phyloP scores from a whole-genome alignment of 2,113 vertebrate genomes.

The Formicarius rufipectus region DNA sequence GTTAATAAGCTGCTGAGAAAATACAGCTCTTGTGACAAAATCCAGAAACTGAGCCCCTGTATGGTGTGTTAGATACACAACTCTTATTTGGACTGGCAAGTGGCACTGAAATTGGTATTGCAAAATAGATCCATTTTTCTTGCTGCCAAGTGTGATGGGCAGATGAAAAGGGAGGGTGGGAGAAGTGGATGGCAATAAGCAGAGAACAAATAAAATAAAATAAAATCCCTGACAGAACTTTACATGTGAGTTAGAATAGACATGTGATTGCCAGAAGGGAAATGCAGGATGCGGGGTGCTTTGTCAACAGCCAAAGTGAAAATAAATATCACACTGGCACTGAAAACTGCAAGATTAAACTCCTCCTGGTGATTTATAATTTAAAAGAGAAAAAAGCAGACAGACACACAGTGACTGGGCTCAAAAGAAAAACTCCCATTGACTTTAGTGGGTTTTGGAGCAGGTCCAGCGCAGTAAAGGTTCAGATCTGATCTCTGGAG shows the following conservation, averaged over 20 bases:
- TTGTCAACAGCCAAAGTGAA: slow-evolving; percentile 47
- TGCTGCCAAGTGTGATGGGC: slow-evolving; percentile 35
- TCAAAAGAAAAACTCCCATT: slow-evolving; percentile 23
- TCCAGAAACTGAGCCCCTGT: slow-evolving; percentile 56
- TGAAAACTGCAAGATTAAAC: slow-evolving; percentile 35
- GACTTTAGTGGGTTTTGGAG: slow-evolving; percentile 32
- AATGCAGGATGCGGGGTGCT: slow-evolving; percentile 11
- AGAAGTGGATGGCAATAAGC: slow-evolving; percentile 14
- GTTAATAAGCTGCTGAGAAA: slow-evolving; percentile 69
- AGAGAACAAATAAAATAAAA: slow-evolving; percentile 18
- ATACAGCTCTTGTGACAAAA: slow-evolving; percentile 62
- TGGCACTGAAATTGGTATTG: slow-evolving; percentile 52
- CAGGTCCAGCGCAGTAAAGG: slow-evolving; percentile 8
- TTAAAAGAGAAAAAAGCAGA: slow-evolving; percentile 36
- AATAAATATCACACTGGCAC: slow-evolving; percentile 50
- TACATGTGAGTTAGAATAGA: slow-evolving; percentile 1
- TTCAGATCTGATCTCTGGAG: slow-evolving; percentile 37
- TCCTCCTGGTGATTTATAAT: slow-evolving; percentile 39
- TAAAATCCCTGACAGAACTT: not conserved
- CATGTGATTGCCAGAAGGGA: slow-evolving; percentile 24
- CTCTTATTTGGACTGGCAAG: slow-evolving; percentile 65
- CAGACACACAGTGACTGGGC: not conserved
- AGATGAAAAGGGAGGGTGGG: slow-evolving; percentile 31
- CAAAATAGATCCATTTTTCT: slow-evolving; percentile 56
- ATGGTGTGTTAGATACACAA: slow-evolving; percentile 46